Percentiles rank a stretch among this genome's conserved stretches.
These are phyloP conservation scores for Euborellia annulipes DNA, from an alignment of 1,140 invertebrate genomes.

Conservation along the genomic window DNA sequence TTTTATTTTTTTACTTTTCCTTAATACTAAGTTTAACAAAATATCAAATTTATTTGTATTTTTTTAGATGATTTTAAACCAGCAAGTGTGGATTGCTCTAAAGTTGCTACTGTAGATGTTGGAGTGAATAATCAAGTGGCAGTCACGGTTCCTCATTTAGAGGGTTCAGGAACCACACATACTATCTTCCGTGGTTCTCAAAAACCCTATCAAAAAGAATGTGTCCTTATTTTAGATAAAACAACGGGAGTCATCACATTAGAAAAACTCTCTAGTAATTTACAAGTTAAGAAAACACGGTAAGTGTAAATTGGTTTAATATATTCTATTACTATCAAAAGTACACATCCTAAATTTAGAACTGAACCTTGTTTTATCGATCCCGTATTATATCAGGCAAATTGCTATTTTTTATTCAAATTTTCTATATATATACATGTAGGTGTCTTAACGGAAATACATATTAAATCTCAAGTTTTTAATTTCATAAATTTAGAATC, in stretches of 20 bases:
- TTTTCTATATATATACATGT: too few species aligned
- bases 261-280: conserved; percentile 77
- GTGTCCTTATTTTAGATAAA: conserved; percentile 85
- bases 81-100: conserved; percentile 81
- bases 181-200: conserved; percentile 91
- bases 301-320: conserved; percentile 26
- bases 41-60: too few species aligned
- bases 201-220: conserved; percentile 79
- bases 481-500: too few species aligned
- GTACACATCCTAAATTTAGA: too few species aligned
- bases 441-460: too few species aligned
- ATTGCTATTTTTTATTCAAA: too few species aligned
- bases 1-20: not conserved
- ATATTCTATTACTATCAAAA: too few species aligned
- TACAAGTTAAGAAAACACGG: conserved; percentile 91
- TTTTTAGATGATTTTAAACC: conserved; percentile 92
- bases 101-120: conserved; percentile 78
- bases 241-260: conserved; percentile 81
- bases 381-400: conserved; percentile 18
- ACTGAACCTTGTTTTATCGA: too few species aligned
- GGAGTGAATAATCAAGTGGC: conserved; percentile 72
- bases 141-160: conserved; percentile 84
- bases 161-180: conserved; percentile 71
- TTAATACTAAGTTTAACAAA: too few species aligned
- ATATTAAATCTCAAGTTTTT: too few species aligned